Evolutionary conservation across 2,113 vertebrate species (phyloP), one percentile per base, ranked within the genome.

Genomic region (Poicephalus gulielmi): DNA sequence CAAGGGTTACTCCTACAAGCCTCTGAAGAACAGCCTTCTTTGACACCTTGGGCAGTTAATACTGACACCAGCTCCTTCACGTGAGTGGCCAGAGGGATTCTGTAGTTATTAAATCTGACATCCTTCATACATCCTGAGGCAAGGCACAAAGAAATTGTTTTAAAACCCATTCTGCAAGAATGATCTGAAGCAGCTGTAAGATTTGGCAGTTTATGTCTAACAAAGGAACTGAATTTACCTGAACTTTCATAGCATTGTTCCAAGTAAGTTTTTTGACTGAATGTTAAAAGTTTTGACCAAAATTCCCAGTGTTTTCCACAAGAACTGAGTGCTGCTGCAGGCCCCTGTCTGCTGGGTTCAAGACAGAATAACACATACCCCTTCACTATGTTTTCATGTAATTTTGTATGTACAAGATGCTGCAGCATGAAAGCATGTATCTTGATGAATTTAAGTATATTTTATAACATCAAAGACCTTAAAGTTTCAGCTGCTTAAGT

Each of bases 1-100:
- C 99, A 99, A 20, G 98, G 98, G 94, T 98, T 99, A 91, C 88
- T 98, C 90, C 97, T 98, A 96, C 99, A 99, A 80, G 99, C 98
- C 88, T 99, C 98, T 0, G 99, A 99, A 33, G 96, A 97, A 88
- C 99, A 99, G 50, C 99, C 99, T 83, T 92, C 91, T 55, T 96
- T 98, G 71, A 99, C 68, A 6, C 98, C 98, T 80, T 98, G 98
- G n/a, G 97, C 76, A 94, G 97, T 98, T 96, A 98, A 76, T 50
- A 98, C 97, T 39, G 98, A 98, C 87, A 98, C 98, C 75, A 98
- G 96, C 69, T 99, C 98, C 91, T 97, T 98, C 13, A 95, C 83
- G 12, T 97, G 97, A 89, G 95, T 88, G 55, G 98, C 98, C 97
- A 99, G 94, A 8, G 98, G 98, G 85, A 99, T 97, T 90, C 98